Conservation (phyloP, 2,888 invertebrate species). For the Smittia aterrima region DNA sequence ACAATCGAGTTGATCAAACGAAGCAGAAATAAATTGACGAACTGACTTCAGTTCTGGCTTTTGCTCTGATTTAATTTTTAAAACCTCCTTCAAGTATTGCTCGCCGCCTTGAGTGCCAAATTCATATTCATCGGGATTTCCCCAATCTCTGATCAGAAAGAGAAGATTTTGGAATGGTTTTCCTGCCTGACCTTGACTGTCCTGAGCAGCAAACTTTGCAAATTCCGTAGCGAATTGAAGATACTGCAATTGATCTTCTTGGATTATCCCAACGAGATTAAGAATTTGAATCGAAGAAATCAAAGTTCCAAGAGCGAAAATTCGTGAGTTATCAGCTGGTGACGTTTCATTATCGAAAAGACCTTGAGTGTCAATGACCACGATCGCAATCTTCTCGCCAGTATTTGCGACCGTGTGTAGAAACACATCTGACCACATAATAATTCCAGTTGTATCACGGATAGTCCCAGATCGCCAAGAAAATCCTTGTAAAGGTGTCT, state of each 20-base stretch:
- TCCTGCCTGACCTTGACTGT: neutral
- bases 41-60: slow-evolving; percentile 27
- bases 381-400: slow-evolving; percentile 36
- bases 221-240: slow-evolving; percentile 41
- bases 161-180: slow-evolving; percentile 41
- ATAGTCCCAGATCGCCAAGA: slow-evolving; percentile 35
- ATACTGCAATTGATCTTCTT: slow-evolving; percentile 42
- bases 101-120: slow-evolving; percentile 34
- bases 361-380: slow-evolving; percentile 42
- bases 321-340: slow-evolving; percentile 30
- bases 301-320: slow-evolving; percentile 37
- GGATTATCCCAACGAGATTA: slow-evolving; percentile 29
- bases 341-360: slow-evolving; percentile 40
- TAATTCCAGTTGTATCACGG: slow-evolving; percentile 39
- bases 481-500: slow-evolving; percentile 29
- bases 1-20: slow-evolving; percentile 31
- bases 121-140: slow-evolving; percentile 30
- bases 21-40: slow-evolving; percentile 19
- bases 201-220: slow-evolving; percentile 16
- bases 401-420: slow-evolving; percentile 1
- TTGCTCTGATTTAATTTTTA: slow-evolving; percentile 30
- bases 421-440: slow-evolving; percentile 40
- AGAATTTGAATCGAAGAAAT: slow-evolving; percentile 38
- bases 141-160: slow-evolving; percentile 42
- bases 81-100: neutral